Evolutionary conservation across 2,888 invertebrate genomes (phyloP), one percentile per base, ranked within the genome.

Genomic region (Bedellia somnulentella): DNA sequence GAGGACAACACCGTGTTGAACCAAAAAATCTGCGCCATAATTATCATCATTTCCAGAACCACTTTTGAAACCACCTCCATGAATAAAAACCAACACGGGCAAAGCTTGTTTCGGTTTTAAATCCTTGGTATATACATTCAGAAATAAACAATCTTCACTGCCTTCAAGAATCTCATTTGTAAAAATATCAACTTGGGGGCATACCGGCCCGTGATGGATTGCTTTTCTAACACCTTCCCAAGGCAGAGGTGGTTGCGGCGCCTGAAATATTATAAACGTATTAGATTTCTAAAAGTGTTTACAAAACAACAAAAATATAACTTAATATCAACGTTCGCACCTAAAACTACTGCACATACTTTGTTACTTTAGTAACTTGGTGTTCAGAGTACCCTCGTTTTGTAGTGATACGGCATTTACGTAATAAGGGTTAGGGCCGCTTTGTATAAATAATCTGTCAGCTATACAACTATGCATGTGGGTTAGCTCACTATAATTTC

Each of bases 1-100:
- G 11, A 81, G 41, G 1, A 81, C 50, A 1, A 80, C 58, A 35
- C 68, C 62, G 43, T 80, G 70, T 4, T 61, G 52, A 6, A 81
- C 66, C 9, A 81, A 45, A 37, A 75, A 78, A 35, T 80, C 77
- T 2, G 81, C 78, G 1, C 80, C 81, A 34, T 75, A 78, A 4
- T 63, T 43, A 16, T 67, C 61, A 1, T 57, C 61, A 38, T 79
- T 62, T 10, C 68, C 70, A 2, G 64, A 62, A 10, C 77, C 76
- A 34, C 58, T 57, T 2, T 59, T 52, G 35, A 60, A 76, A n/a
- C 62, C 67, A 4, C 78, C 78, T 2, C 76, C 76, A 12, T 29
- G 41, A 5, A 43, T 32, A 27, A 34, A 43, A 4, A 43, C 34
- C 38, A 44, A 40, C 2, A 44, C 44, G 1, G 44, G 39, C 14